phyloP scores from a whole-genome alignment of 2,797 vertebrate genomes.

The Acipenser ruthenus region DNA sequence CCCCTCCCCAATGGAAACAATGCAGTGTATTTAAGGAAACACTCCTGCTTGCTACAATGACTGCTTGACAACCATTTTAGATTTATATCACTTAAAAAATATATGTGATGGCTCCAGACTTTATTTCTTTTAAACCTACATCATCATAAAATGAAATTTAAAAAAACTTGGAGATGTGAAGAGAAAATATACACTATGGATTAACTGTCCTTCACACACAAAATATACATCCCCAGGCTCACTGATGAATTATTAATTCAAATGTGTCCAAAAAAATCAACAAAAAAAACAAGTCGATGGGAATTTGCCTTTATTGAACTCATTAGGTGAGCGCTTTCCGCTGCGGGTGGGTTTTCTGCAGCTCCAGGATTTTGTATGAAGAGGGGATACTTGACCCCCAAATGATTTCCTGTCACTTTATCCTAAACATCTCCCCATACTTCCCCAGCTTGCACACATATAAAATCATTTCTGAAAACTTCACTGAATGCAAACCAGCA shows the following conservation, averaged over 20 bases:
- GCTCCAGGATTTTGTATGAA: conserved; percentile 54
- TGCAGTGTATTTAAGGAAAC: conserved; percentile 53
- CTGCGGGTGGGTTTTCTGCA: conserved; percentile 49
- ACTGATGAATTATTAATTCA: conserved; percentile 79
- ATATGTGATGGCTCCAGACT: conserved; percentile 8
- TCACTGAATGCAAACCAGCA: conserved; percentile 56
- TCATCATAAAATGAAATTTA: conserved; percentile 36
- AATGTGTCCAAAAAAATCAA: conserved; percentile 61
- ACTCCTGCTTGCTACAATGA: conserved; percentile 31
- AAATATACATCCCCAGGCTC: conserved; percentile 71
- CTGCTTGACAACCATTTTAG: conserved; percentile 6
- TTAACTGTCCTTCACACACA: conserved; percentile 78
- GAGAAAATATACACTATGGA: conserved; percentile 56
- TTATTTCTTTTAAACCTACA: neutral
- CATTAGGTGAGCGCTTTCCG: conserved; percentile 64
- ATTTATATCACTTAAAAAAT: conserved; percentile 21
- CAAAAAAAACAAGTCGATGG: conserved; percentile 63
- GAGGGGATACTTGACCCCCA: conserved; percentile 57
- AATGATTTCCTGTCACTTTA: conserved; percentile 71
- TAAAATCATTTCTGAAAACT: conserved; percentile 36
- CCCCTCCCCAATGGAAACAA: conserved; percentile 22
- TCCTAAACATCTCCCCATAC: conserved; percentile 64
- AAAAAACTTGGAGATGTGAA: conserved; percentile 23
- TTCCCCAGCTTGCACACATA: conserved; percentile 24
- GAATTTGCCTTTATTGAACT: conserved; percentile 68